Percentiles rank a stretch among this genome's conserved stretches.
Evolutionary conservation across 2,113 vertebrate species (phyloP).

Genomic region (Anoplopoma fimbria): DNA sequence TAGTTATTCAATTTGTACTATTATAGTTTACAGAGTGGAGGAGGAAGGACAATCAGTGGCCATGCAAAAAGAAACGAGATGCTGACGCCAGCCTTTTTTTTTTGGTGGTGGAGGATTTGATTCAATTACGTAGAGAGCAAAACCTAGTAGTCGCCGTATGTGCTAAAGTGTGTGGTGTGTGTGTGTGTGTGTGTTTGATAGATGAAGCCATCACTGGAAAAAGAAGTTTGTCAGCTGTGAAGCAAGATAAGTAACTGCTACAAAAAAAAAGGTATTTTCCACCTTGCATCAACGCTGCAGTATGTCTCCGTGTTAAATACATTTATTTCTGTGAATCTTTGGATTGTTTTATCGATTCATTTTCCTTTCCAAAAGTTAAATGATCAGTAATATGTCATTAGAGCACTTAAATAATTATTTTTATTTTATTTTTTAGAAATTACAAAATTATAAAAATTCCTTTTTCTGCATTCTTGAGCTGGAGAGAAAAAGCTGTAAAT

Average conservation of each 20-base stretch:
- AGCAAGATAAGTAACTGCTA: conserved; percentile 41
- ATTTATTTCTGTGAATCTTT: background rate
- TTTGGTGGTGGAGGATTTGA: conserved; percentile 63
- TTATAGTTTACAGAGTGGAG: conserved; percentile 91
- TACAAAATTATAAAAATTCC: background rate
- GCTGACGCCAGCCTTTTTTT: conserved; percentile 84
- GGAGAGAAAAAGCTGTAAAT: background rate
- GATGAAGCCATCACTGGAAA: conserved; percentile 25
- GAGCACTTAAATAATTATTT: background rate
- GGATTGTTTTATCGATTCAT: background rate
- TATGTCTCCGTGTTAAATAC: background rate
- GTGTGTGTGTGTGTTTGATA: conserved; percentile 7
- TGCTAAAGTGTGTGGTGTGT: conserved; percentile 29
- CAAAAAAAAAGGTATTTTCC: conserved; percentile 19
- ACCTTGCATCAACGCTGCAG: background rate
- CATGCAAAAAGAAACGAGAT: conserved; percentile 82
- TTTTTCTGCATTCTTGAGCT: background rate
- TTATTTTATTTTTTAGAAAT: background rate
- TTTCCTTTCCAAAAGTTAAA: background rate
- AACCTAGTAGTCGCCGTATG: conserved; percentile 46
- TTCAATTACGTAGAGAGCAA: conserved; percentile 74
- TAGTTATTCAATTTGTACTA: conserved; percentile 90
- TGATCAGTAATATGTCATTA: background rate
- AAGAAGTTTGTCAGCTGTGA: conserved; percentile 54
- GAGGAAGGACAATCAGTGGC: conserved; percentile 89